Evolutionary conservation across 2,797 vertebrate genomes (phyloP).

Genomic region (Pagetopsis macropterus): DNA sequence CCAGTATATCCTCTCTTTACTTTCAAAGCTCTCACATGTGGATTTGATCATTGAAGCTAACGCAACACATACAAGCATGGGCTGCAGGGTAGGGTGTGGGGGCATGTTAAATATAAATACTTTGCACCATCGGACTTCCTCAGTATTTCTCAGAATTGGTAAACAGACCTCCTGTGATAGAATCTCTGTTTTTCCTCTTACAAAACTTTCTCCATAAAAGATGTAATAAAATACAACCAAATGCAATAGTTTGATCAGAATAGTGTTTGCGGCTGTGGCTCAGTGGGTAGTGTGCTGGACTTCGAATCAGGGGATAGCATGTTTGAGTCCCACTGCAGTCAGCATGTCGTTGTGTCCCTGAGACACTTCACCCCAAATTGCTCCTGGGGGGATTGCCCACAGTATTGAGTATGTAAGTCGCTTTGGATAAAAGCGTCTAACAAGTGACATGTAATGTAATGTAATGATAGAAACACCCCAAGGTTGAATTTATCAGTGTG

Average conservation of each 20-base stretch:
- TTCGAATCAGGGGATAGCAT: too few relatives aligned
- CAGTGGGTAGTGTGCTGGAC: too few relatives aligned
- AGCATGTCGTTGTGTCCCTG: too few relatives aligned
- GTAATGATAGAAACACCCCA: background rate
- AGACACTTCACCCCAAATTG: too few relatives aligned
- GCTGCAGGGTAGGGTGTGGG: conserved; percentile 51
- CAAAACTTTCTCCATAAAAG: background rate
- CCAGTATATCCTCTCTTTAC: conserved; percentile 41
- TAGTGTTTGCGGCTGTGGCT: background rate
- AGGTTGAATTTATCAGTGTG: conserved; percentile 3
- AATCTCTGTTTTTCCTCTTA: conserved; percentile 16
- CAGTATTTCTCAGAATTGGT: conserved; percentile 59
- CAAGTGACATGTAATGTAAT: too few relatives aligned
- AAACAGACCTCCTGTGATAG: conserved; percentile 40
- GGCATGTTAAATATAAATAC: conserved; percentile 59
- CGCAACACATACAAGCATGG: conserved; percentile 61
- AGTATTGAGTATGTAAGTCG: too few relatives aligned
- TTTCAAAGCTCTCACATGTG: conserved; percentile 72
- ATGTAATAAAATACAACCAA: conserved; percentile 5
- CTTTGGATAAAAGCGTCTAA: too few relatives aligned
- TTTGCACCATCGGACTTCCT: conserved; percentile 52
- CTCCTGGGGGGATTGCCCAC: too few relatives aligned
- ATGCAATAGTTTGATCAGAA: conserved; percentile 24
- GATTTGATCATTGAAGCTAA: conserved; percentile 76
- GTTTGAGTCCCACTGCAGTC: too few relatives aligned